A percentile compares a stretch with the other conserved stretches of the same genome.
These are phyloP conservation scores for Lasioglossum pauxillum DNA, from an alignment of 2,888 invertebrate genomes.

Conservation along the genomic window DNA sequence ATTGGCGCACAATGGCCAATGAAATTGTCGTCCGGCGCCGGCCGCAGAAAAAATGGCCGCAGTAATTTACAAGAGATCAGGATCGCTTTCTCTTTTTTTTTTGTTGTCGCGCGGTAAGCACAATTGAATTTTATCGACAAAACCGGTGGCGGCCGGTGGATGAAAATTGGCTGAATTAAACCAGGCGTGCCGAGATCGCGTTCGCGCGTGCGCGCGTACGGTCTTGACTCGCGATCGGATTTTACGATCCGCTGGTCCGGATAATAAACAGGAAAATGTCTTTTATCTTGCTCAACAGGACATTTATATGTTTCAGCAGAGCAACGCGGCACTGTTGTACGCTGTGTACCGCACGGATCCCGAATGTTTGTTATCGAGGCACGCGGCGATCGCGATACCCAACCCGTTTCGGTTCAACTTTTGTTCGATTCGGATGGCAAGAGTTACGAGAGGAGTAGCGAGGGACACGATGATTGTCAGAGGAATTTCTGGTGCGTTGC, in stretches of 20 bases:
- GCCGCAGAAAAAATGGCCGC: neutral
- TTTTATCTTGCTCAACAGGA: neutral
- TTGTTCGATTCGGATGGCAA: constrained; percentile 10
- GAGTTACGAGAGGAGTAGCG: constrained; percentile 18
- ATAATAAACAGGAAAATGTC: constrained; percentile 12
- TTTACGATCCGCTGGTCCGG: constrained; percentile 10
- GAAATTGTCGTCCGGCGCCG: constrained; percentile 16
- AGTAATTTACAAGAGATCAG: constrained; percentile 29
- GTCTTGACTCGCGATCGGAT: neutral
- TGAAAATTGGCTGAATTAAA: constrained; percentile 27
- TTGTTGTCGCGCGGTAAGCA: neutral
- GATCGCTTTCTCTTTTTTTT: neutral
- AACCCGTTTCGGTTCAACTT: neutral
- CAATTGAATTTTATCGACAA: constrained; percentile 26
- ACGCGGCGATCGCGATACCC: neutral
- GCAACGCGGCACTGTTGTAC: neutral
- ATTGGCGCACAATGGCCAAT: constrained; percentile 17
- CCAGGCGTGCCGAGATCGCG: neutral
- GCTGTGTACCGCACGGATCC: neutral
- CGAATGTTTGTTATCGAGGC: constrained; percentile 31
- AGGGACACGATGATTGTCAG: neutral
- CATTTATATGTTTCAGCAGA: neutral
- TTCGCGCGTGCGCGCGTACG: neutral
- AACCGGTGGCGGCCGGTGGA: neutral
- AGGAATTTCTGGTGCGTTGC: constrained; percentile 20